Percentiles rank a stretch among this genome's conserved stretches.
Conservation (phyloP, 2,888 invertebrate species). For the Thalpophila matura region DNA sequence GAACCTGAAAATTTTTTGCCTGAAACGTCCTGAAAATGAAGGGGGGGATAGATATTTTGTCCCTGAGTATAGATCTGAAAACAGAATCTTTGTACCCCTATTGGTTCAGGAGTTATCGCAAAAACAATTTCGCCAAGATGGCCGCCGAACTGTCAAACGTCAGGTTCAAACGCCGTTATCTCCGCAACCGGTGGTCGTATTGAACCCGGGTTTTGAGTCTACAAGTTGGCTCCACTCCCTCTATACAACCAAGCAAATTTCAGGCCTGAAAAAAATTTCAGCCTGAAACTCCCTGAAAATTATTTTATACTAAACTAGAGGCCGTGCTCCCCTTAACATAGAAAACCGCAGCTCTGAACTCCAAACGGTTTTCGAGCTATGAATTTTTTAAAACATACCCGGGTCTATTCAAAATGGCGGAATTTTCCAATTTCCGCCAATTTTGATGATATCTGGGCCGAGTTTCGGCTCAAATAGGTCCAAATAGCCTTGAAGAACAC, state of each 20-base stretch:
- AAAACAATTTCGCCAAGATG: background rate
- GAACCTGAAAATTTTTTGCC: background rate
- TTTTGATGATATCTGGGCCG: background rate
- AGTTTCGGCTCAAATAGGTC: background rate
- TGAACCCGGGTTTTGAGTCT: background rate
- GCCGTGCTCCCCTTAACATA: no score
- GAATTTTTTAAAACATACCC: background rate
- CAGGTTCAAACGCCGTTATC: background rate
- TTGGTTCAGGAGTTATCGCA: background rate
- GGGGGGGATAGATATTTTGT: background rate
- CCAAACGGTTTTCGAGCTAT: background rate
- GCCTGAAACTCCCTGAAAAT: no score
- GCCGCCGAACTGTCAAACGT: conserved; percentile 12
- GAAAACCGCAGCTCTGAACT: no score
- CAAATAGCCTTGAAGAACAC: background rate
- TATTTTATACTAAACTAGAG: no score
- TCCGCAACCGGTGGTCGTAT: background rate
- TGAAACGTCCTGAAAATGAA: background rate
- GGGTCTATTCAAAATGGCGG: fast-evolving
- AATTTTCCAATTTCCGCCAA: no score
- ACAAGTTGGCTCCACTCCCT: background rate
- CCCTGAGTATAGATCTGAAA: background rate
- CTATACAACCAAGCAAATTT: no score
- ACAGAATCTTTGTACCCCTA: no score
- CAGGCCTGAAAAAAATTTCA: no score